Evolutionary conservation across 2,888 invertebrate genomes (phyloP).

Genomic region (Portevinia maculata): DNA sequence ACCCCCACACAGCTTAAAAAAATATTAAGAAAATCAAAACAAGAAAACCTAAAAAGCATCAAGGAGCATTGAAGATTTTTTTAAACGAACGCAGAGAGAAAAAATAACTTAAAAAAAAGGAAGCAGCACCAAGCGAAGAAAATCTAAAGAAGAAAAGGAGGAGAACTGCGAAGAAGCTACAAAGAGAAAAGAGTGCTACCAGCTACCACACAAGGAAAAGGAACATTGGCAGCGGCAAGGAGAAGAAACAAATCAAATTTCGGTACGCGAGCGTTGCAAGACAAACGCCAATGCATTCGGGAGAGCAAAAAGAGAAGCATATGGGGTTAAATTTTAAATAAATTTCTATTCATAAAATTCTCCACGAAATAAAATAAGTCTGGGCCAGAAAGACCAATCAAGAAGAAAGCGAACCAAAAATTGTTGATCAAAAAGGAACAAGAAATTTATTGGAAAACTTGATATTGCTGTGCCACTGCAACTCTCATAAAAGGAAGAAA

Average conservation of each 20-base stretch:
- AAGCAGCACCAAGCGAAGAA: slow-evolving; percentile 72
- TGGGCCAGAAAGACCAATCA: slow-evolving; percentile 51
- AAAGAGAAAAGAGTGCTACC: slow-evolving; percentile 62
- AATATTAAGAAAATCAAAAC: slow-evolving; percentile 19
- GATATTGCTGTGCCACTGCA: slow-evolving; percentile 57
- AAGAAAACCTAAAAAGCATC: slow-evolving; percentile 26
- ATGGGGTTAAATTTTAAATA: slow-evolving; percentile 76
- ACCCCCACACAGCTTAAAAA: not conserved
- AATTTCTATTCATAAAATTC: slow-evolving; percentile 74
- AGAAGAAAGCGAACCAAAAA: slow-evolving; percentile 68
- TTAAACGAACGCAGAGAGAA: slow-evolving; percentile 60
- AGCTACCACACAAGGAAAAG: slow-evolving; percentile 52
- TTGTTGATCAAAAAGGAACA: slow-evolving; percentile 67
- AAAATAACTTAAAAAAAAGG: slow-evolving; percentile 68
- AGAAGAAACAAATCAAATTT: slow-evolving; percentile 62
- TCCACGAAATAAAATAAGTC: slow-evolving; percentile 48
- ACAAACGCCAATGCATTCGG: slow-evolving; percentile 60
- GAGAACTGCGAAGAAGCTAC: slow-evolving; percentile 55
- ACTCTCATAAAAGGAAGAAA: slow-evolving; percentile 70
- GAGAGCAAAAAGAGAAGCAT: slow-evolving; percentile 59
- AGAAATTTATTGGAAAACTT: slow-evolving; percentile 71
- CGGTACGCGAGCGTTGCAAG: slow-evolving; percentile 64
- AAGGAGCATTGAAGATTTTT: slow-evolving; percentile 43
- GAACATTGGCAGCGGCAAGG: slow-evolving; percentile 49
- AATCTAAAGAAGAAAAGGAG: slow-evolving; percentile 69